A percentile compares a stretch with the other conserved stretches of the same genome.
Conservation (phyloP, 2,888 invertebrate species). For the Pterostichus madidus region DNA sequence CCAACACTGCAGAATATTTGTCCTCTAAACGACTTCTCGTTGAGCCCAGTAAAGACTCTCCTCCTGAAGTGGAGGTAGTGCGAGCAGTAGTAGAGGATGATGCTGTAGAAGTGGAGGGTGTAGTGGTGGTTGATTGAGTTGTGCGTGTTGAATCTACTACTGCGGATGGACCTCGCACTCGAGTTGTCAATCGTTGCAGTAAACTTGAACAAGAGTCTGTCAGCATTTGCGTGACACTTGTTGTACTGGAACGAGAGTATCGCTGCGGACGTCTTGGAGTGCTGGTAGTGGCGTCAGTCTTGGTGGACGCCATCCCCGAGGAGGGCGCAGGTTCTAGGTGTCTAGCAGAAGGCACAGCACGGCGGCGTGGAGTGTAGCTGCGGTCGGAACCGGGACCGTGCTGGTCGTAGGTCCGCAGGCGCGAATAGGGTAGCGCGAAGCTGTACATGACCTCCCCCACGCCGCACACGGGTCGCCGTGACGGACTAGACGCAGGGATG, state of each 20-base stretch:
- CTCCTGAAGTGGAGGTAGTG: not conserved
- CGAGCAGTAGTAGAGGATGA: conserved; percentile 67
- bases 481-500: conserved; percentile 71
- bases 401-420: conserved; percentile 74
- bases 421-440: conserved; percentile 73
- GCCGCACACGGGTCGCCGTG: conserved; percentile 69
- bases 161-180: conserved; percentile 87
- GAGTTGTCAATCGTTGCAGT: conserved; percentile 87
- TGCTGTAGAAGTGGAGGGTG: conserved; percentile 75
- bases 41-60: conserved; percentile 74
- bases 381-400: conserved; percentile 69
- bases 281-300: conserved; percentile 68
- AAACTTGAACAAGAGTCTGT: conserved; percentile 93
- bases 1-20: conserved; percentile 88
- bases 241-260: conserved; percentile 88
- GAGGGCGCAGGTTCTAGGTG: conserved; percentile 3
- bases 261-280: conserved; percentile 76
- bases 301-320: conserved; percentile 26
- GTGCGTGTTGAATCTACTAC: conserved; percentile 69
- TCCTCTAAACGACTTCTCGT: conserved; percentile 87
- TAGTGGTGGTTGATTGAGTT: conserved; percentile 79
- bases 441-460: conserved; percentile 72
- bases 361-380: conserved; percentile 68
- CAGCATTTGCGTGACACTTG: conserved; percentile 91
- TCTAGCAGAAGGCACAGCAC: conserved; percentile 66